These are phyloP conservation scores for Cettia cetti DNA, from an alignment of 2,113 vertebrate species.

Conservation along the genomic window DNA sequence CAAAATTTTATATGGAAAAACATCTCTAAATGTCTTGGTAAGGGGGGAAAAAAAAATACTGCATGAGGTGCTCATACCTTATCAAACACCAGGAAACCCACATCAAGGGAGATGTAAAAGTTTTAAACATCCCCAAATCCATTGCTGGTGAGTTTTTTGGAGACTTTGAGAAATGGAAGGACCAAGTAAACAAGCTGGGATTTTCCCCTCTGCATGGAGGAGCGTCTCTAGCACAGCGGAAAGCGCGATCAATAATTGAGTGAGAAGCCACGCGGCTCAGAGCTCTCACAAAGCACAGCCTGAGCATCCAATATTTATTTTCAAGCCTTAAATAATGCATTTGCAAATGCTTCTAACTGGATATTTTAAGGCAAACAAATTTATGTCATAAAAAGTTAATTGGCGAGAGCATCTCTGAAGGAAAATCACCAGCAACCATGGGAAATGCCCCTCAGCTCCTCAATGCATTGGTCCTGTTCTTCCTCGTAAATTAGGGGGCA, in stretches of 20 bases:
- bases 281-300: background rate
- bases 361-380: constrained; percentile 13
- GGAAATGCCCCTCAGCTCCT: background rate
- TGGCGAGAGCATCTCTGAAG: background rate
- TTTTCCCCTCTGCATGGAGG: background rate
- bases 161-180: background rate
- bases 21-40: background rate
- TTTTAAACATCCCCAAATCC: background rate
- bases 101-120: rapidly evolving
- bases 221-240: background rate
- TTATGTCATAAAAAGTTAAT: constrained; percentile 39
- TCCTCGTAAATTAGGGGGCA: background rate
- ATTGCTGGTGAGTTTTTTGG: background rate
- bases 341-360: background rate
- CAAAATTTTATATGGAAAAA: background rate
- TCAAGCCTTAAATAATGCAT: constrained; percentile 20
- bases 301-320: constrained; percentile 43
- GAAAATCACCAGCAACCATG: background rate
- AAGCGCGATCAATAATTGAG: constrained; percentile 3
- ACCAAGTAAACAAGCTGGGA: background rate
- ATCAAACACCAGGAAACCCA: background rate
- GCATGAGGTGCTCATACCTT: background rate
- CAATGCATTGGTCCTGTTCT: background rate
- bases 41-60: background rate
- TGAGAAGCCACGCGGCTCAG: background rate